Evolutionary conservation across 2,888 invertebrate species (phyloP).

Genomic region (Tyria jacobaeae): DNA sequence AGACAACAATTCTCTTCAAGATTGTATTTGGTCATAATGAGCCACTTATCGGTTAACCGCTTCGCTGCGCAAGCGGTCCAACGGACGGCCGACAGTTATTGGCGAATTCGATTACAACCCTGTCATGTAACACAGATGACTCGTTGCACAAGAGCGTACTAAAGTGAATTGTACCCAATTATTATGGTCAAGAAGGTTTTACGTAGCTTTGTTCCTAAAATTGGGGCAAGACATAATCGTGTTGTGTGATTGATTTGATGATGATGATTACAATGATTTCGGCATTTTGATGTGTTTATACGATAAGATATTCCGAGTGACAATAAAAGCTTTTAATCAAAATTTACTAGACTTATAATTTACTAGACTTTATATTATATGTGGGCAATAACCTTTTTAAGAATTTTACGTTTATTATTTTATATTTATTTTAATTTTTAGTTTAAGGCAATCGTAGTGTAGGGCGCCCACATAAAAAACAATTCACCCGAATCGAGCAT

Average conservation of each 20-base stretch:
- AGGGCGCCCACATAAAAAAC: background rate
- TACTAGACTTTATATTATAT: too few species aligned
- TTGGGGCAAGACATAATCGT: too few species aligned
- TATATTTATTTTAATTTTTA: too few species aligned
- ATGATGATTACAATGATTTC: too few species aligned
- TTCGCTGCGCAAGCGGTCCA: constrained; percentile 7
- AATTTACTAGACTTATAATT: too few species aligned
- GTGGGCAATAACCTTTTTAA: too few species aligned
- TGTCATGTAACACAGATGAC: constrained; percentile 30
- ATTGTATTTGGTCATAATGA: constrained; percentile 9
- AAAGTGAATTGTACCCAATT: constrained; percentile 3
- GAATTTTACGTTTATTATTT: too few species aligned
- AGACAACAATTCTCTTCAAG: constrained; percentile 1
- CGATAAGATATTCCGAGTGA: too few species aligned
- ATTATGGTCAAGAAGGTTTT: constrained; percentile 1
- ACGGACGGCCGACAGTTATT: background rate
- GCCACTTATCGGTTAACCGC: constrained; percentile 17
- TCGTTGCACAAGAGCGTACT: constrained; percentile 10
- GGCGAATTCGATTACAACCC: constrained; percentile 25
- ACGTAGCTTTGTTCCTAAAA: background rate
- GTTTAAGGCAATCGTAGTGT: too few species aligned
- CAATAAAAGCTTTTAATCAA: too few species aligned
- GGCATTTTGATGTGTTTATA: too few species aligned
- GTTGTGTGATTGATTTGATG: too few species aligned
- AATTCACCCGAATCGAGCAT: background rate